phyloP scores from a whole-genome alignment of 2,888 invertebrate species.

The Mechanitis messenoides region DNA sequence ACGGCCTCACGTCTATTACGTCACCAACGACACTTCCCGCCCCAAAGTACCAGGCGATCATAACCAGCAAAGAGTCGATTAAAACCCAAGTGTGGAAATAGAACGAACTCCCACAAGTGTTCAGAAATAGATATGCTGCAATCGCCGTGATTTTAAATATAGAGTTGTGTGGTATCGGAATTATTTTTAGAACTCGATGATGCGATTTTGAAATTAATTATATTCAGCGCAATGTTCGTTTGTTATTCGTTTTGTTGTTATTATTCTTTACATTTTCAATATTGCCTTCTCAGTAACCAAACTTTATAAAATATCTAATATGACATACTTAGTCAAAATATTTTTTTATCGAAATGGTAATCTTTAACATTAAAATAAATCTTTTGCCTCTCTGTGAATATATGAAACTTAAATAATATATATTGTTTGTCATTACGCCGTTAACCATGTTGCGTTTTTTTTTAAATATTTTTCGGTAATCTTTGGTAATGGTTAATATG shows the following conservation, averaged over 20 bases:
- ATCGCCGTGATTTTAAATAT: slow-evolving; percentile 18
- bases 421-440: slow-evolving; percentile 1
- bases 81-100: slow-evolving; percentile 59
- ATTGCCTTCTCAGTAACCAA: too few species aligned
- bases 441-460: neutral
- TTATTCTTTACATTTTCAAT: neutral
- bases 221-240: neutral
- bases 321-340: too few species aligned
- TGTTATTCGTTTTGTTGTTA: neutral
- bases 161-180: slow-evolving; percentile 12
- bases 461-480: neutral
- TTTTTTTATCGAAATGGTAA: too few species aligned
- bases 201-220: slow-evolving; percentile 12
- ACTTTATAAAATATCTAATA: too few species aligned
- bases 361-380: too few species aligned
- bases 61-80: slow-evolving; percentile 40
- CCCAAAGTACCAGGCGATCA: slow-evolving; percentile 59
- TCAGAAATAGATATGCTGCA: slow-evolving; percentile 48
- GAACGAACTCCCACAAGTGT: slow-evolving; percentile 54
- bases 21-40: slow-evolving; percentile 49
- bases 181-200: slow-evolving; percentile 6
- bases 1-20: slow-evolving; percentile 66
- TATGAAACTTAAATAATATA: neutral
- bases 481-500: neutral
- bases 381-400: too few species aligned